These are phyloP conservation scores for Tachina grossa DNA, from an alignment of 2,888 invertebrate species.

Conservation along the genomic window DNA sequence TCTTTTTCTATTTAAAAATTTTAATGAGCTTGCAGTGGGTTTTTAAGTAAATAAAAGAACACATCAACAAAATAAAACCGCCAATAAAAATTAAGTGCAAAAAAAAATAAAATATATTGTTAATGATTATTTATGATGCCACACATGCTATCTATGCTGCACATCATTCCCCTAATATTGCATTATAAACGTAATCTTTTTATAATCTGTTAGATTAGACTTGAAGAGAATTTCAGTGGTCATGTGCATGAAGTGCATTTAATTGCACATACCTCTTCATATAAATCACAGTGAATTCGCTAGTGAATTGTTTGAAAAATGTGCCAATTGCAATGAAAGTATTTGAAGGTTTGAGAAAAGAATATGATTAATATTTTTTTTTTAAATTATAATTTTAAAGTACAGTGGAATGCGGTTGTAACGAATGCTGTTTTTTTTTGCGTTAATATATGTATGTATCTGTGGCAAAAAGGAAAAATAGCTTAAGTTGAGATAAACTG, in stretches of 20 bases:
- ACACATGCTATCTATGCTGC: conserved; percentile 35
- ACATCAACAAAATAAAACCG: neutral
- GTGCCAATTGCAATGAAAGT: neutral
- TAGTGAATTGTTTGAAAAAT: conserved; percentile 25
- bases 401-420: too few relatives aligned
- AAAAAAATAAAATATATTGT: conserved; percentile 3
- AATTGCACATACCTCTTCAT: neutral
- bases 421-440: too few relatives aligned
- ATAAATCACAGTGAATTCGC: conserved; percentile 34
- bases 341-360: neutral
- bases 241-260: conserved; percentile 10
- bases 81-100: neutral
- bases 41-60: conserved; percentile 6
- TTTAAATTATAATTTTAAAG: neutral
- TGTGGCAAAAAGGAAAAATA: too few relatives aligned
- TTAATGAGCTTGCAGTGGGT: conserved; percentile 28
- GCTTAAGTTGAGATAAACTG: too few relatives aligned
- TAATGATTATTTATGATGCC: conserved; percentile 53
- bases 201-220: neutral
- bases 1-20: conserved; percentile 3
- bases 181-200: conserved; percentile 5
- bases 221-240: conserved; percentile 20
- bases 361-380: neutral
- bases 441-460: too few relatives aligned
- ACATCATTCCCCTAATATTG: conserved; percentile 29